Evolutionary conservation across 2,113 vertebrate genomes (phyloP).

Genomic region (Melanerpes aurifrons): DNA sequence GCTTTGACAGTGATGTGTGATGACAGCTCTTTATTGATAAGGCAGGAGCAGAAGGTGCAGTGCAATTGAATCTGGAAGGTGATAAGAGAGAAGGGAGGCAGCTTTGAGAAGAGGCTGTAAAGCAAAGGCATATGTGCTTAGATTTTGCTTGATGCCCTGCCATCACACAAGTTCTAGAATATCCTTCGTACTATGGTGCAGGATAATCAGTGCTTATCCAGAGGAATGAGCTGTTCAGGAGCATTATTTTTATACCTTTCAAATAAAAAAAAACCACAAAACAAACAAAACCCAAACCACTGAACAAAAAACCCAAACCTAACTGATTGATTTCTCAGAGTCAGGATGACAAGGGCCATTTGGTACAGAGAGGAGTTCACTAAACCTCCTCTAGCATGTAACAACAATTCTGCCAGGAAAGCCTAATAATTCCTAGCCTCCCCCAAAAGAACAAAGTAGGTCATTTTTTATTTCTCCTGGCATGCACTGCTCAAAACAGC

Average conservation of each 20-base stretch:
- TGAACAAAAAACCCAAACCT: not conserved
- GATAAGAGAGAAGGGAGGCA: slow-evolving; percentile 40
- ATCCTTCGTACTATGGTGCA: not conserved
- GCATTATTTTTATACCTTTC: not conserved
- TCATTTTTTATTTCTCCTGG: not conserved
- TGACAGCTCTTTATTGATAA: slow-evolving; percentile 63
- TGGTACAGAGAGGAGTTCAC: not conserved
- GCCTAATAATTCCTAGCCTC: not conserved
- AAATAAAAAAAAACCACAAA: not conserved
- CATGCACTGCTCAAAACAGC: not conserved
- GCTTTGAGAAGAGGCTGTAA: slow-evolving; percentile 30
- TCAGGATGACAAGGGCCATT: not conserved
- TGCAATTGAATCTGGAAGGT: slow-evolving; percentile 34
- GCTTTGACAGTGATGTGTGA: slow-evolving; percentile 56
- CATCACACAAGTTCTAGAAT: not conserved
- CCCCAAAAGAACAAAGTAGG: not conserved
- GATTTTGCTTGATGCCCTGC: slow-evolving; percentile 36
- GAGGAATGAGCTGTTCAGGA: not conserved
- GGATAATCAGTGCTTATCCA: not conserved
- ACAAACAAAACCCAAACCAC: too few species aligned
- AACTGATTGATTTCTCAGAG: not conserved
- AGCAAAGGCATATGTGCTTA: slow-evolving; percentile 16
- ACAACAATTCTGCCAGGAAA: not conserved
- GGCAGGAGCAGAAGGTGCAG: slow-evolving; percentile 61
- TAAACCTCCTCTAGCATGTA: not conserved